Evolutionary conservation across 2,113 vertebrate genomes (phyloP).

Genomic region (Xiphophorus hellerii): DNA sequence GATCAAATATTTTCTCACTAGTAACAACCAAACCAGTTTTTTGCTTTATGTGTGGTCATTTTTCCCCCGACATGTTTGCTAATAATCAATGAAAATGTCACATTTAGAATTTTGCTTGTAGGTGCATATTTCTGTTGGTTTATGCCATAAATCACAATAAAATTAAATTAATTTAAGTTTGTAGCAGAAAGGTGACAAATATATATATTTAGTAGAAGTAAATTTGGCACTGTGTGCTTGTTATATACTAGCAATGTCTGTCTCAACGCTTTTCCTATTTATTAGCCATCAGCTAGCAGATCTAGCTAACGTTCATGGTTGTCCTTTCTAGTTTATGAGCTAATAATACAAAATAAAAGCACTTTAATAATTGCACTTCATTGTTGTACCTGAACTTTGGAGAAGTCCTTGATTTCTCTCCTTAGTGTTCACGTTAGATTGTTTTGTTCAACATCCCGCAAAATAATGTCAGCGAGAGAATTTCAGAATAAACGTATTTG

Average conservation of each 20-base stretch:
- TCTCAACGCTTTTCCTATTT: too few relatives aligned
- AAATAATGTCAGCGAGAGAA: not conserved
- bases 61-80: too few relatives aligned
- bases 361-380: not conserved
- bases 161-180: not conserved
- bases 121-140: not conserved
- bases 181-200: not conserved
- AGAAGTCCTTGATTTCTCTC: not conserved
- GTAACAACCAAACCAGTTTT: too few relatives aligned
- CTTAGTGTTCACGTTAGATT: not conserved
- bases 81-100: too few relatives aligned
- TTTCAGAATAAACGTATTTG: constrained; percentile 45
- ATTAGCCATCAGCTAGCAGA: constrained; percentile 1
- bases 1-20: too few relatives aligned
- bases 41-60: too few relatives aligned
- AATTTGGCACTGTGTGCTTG: not conserved
- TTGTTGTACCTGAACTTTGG: not conserved
- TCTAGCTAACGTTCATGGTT: not conserved
- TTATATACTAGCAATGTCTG: not conserved
- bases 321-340: not conserved
- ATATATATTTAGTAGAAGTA: not conserved
- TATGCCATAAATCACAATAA: not conserved
- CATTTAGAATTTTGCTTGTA: too few relatives aligned
- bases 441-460: constrained; percentile 2
- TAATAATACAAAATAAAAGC: not conserved